A percentile compares a stretch with the other conserved stretches of the same genome.
phyloP scores from a whole-genome alignment of 2,113 vertebrate species.

The Recurvirostra avosetta region DNA sequence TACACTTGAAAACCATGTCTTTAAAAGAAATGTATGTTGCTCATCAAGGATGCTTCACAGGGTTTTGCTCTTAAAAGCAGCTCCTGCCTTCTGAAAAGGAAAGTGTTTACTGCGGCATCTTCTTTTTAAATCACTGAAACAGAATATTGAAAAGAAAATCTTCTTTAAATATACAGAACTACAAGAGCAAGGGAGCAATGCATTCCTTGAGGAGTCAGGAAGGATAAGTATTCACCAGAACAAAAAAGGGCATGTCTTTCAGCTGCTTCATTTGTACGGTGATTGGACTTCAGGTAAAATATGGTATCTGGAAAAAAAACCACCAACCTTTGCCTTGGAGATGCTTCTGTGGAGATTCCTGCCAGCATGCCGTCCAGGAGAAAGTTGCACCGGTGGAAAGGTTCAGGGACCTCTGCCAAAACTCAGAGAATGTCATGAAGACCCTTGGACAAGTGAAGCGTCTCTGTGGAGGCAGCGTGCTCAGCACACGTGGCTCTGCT shows the following conservation, averaged over 20 bases:
- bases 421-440: rapidly evolving
- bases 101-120: background rate
- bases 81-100: background rate
- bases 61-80: background rate
- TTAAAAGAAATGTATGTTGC: background rate
- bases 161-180: background rate
- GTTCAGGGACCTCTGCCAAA: background rate
- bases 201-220: background rate
- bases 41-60: background rate
- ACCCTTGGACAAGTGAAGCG: background rate
- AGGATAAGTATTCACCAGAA: background rate
- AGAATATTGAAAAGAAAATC: background rate
- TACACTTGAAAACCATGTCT: background rate
- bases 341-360: background rate
- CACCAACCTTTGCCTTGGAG: background rate
- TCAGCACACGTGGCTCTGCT: background rate
- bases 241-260: background rate
- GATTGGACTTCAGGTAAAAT: background rate
- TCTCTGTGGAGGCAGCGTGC: background rate
- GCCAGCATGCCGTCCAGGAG: background rate
- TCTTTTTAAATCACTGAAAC: background rate
- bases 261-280: background rate
- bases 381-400: background rate
- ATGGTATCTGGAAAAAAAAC: rapidly evolving
- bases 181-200: background rate